Percentiles rank a stretch among this genome's conserved stretches.
Conservation (phyloP, 2,888 invertebrate genomes). For the Podotricha telesiphe region DNA sequence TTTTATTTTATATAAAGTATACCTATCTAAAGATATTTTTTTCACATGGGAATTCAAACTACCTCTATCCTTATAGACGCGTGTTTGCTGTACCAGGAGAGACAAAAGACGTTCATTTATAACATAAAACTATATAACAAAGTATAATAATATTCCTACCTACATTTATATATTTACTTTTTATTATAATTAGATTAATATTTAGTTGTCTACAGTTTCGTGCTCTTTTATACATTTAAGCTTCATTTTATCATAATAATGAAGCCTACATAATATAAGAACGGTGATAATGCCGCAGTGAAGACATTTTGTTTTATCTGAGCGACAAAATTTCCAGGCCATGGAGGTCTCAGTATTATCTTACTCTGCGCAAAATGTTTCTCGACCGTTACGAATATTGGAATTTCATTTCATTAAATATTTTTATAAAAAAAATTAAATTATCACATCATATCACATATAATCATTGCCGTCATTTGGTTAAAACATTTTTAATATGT, state of each 20-base stretch:
- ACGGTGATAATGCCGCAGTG: constrained; percentile 54
- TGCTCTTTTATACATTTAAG: constrained; percentile 23
- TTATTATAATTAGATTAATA: constrained; percentile 10
- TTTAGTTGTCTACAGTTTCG: constrained; percentile 4
- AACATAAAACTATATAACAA: too few species aligned
- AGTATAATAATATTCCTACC: too few species aligned
- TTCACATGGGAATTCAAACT: too few species aligned
- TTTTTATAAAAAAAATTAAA: not conserved
- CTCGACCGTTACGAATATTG: constrained; percentile 54
- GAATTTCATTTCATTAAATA: constrained; percentile 3
- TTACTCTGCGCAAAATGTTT: constrained; percentile 57
- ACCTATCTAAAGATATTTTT: too few species aligned
- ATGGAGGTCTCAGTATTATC: constrained; percentile 66
- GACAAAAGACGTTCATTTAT: too few species aligned
- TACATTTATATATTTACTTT: too few species aligned
- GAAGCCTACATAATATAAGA: constrained; percentile 44
- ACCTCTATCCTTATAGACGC: too few species aligned
- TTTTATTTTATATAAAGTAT: too few species aligned
- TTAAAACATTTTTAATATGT: not conserved
- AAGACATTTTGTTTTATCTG: constrained; percentile 71
- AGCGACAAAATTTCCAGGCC: constrained; percentile 61
- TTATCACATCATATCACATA: not conserved
- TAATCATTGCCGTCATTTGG: not conserved
- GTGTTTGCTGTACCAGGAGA: too few species aligned
- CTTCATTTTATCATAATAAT: constrained; percentile 34